Evolutionary conservation across 2,888 invertebrate genomes (phyloP).

Genomic region (Cerastis rubricosa): DNA sequence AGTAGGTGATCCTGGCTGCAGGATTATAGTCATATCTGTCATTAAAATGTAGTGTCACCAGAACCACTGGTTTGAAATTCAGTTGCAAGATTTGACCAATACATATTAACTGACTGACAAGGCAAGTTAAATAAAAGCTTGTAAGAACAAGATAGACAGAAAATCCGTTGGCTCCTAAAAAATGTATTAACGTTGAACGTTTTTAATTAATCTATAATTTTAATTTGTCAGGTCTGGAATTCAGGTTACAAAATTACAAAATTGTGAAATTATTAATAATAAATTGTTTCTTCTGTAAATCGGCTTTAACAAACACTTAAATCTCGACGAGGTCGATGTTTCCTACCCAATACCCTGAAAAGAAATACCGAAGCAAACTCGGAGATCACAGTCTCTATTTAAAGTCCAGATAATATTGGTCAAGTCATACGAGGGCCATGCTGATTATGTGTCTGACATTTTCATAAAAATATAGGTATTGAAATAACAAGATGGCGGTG

Average conservation of each 20-base stretch:
- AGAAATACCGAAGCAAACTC: background rate
- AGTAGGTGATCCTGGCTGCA: too few species aligned
- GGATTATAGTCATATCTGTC: too few species aligned
- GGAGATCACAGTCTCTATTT: background rate
- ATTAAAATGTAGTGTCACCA: too few species aligned
- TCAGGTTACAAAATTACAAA: too few species aligned
- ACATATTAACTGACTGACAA: too few species aligned
- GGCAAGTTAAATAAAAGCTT: too few species aligned
- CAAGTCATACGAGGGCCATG: background rate
- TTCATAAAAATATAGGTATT: background rate
- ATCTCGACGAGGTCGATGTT: background rate
- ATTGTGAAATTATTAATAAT: background rate
- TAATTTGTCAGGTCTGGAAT: background rate
- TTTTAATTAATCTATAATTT: background rate
- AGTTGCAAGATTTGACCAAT: too few species aligned
- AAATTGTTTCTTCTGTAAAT: background rate
- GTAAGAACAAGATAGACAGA: too few species aligned
- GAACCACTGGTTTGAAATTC: too few species aligned
- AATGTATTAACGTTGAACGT: too few species aligned
- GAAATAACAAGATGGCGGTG: background rate
- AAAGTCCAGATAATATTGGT: background rate
- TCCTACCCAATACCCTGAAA: background rate
- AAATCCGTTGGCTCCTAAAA: too few species aligned
- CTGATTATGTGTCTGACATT: background rate
- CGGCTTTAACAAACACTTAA: background rate